Evolutionary conservation across 2,113 vertebrate genomes (phyloP).

Genomic region (Pristiophorus japonicus): DNA sequence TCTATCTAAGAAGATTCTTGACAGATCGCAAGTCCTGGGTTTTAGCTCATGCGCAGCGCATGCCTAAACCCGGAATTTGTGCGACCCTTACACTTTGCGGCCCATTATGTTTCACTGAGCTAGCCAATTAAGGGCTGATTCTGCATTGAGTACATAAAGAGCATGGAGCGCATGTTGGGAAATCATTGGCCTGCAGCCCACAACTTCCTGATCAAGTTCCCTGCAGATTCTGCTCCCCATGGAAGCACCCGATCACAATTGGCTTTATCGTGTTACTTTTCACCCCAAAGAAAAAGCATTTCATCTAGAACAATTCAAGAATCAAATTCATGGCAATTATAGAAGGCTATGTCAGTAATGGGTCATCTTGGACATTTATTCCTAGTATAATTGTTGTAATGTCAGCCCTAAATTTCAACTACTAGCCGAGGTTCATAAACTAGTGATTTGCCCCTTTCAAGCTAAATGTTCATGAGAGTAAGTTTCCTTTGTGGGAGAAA

Average conservation of each 20-base stretch:
- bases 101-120: not conserved
- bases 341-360: not conserved
- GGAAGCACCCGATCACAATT: not conserved
- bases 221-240: not conserved
- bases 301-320: not conserved
- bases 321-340: not conserved
- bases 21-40: no score
- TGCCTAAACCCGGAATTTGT: no score
- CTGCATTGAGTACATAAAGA: not conserved
- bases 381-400: not conserved
- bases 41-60: no score
- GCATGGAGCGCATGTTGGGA: not conserved
- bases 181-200: not conserved
- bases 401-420: not conserved
- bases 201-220: not conserved
- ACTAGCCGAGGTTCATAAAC: not conserved
- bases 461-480: not conserved
- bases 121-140: not conserved
- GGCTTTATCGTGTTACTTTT: not conserved
- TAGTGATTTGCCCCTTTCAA: not conserved
- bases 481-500: constrained; percentile 6
- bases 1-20: no score
- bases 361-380: not conserved
- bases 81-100: no score
- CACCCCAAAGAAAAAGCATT: not conserved